phyloP scores from a whole-genome alignment of 2,113 vertebrate genomes.

The Thunnus maccoyii region DNA sequence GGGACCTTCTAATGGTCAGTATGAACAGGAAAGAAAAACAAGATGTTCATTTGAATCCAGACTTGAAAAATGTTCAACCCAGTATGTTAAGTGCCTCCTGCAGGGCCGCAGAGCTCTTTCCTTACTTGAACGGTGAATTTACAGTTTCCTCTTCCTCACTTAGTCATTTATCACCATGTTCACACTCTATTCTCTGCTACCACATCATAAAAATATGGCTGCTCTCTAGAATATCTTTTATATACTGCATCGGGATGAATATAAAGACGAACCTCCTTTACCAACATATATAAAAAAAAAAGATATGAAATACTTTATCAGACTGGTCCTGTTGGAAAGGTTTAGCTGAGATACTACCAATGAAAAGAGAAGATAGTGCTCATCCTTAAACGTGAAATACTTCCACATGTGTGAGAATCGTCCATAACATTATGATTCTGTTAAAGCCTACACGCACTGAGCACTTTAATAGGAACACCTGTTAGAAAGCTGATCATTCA shows the following conservation, averaged over 20 bases:
- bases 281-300: not conserved
- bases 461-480: too few relatives aligned
- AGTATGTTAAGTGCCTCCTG: not conserved
- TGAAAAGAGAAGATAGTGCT: not conserved
- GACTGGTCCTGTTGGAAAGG: not conserved
- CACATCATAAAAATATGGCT: slow-evolving; percentile 11
- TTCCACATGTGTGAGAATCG: too few relatives aligned
- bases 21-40: too few relatives aligned
- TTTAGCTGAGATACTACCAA: not conserved
- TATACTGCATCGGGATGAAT: not conserved
- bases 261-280: not conserved
- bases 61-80: too few relatives aligned
- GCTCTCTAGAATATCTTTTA: slow-evolving; percentile 10
- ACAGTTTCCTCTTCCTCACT: slow-evolving; percentile 22
- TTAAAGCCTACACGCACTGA: too few relatives aligned
- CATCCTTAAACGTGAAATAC: too few relatives aligned
- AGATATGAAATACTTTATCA: not conserved
- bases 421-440: too few relatives aligned
- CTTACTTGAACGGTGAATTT: not conserved
- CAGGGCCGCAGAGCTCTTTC: slow-evolving; percentile 2
- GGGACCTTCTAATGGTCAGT: too few relatives aligned
- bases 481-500: not conserved
- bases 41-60: too few relatives aligned
- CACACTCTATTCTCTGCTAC: not conserved
- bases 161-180: slow-evolving; percentile 14